Conservation (phyloP, 2,888 invertebrate species). For the Caradrina clavipalpis region DNA sequence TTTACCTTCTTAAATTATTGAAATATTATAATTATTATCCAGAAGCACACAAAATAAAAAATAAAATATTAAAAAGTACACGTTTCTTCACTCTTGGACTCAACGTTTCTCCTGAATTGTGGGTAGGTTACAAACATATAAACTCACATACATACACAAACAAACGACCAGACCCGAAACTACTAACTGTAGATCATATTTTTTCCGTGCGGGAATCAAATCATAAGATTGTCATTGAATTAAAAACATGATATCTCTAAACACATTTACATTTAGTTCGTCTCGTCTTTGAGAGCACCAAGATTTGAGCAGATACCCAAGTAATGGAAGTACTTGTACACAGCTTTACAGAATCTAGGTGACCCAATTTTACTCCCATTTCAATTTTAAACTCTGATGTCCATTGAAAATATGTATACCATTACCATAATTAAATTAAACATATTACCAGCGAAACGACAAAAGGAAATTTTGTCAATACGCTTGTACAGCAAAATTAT, state of each 20-base stretch:
- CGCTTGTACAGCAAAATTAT: conserved; percentile 25
- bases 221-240: too few species aligned
- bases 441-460: conserved; percentile 24
- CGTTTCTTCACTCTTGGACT: too few species aligned
- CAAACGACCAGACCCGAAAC: too few species aligned
- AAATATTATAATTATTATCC: too few species aligned
- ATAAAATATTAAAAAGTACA: too few species aligned
- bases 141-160: too few species aligned
- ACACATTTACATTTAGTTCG: neutral
- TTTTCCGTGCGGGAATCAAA: too few species aligned
- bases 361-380: conserved; percentile 20
- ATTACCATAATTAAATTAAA: conserved; percentile 40
- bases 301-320: conserved; percentile 23
- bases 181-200: too few species aligned
- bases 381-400: conserved; percentile 24
- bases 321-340: conserved; percentile 27
- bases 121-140: too few species aligned
- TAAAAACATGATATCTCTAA: neutral
- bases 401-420: conserved; percentile 21
- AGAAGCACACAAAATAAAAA: too few species aligned
- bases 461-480: conserved; percentile 31
- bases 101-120: too few species aligned
- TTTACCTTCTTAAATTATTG: too few species aligned
- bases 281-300: neutral
- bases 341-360: conserved; percentile 22